phyloP scores from a whole-genome alignment of 2,888 invertebrate genomes.

The Xestia ashworthii region DNA sequence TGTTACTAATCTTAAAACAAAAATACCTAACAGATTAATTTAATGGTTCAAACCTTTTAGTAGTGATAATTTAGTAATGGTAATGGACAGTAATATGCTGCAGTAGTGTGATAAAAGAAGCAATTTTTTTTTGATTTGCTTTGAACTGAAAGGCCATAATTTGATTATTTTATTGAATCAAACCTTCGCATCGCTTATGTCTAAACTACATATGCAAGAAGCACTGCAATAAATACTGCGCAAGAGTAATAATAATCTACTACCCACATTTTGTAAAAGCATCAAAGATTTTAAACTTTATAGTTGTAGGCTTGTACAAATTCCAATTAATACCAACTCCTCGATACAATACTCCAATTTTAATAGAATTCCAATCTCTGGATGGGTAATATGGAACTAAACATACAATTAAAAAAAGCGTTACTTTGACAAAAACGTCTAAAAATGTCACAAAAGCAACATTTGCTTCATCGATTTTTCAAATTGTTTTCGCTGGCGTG shows the following conservation, averaged over 20 bases:
- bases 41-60: conserved; percentile 56
- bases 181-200: neutral
- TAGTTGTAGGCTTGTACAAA: neutral
- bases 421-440: neutral
- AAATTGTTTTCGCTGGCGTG: conserved; percentile 48
- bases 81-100: conserved; percentile 25
- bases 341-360: neutral
- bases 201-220: neutral
- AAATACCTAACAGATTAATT: conserved; percentile 20
- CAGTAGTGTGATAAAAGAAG: conserved; percentile 9
- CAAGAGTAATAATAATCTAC: neutral
- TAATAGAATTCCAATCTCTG: neutral
- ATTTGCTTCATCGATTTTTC: conserved; percentile 27
- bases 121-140: neutral
- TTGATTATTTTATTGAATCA: conserved; percentile 1
- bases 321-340: too few relatives aligned
- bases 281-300: neutral
- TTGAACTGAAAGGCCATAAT: conserved; percentile 14
- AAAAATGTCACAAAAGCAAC: neutral
- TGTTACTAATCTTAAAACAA: conserved; percentile 24
- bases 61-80: too few relatives aligned
- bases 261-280: neutral
- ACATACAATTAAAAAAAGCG: neutral
- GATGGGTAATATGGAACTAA: neutral
- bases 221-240: neutral